Base-by-base conservation (phyloP, 2,113 vertebrate genomes). In the human region DNA sequence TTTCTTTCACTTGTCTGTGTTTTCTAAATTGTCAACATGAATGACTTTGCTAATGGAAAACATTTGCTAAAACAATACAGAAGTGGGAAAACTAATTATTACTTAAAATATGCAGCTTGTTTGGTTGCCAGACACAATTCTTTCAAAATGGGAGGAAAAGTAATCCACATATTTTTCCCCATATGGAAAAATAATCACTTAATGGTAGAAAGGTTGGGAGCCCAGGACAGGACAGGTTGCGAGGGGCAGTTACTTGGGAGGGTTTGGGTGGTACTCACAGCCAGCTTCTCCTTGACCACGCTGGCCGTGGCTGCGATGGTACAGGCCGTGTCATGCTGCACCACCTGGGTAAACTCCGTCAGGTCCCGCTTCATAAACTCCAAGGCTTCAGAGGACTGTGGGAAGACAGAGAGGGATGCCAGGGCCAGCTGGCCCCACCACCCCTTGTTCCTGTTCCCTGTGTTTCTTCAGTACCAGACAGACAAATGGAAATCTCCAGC, bases 261-360 rank as follows among this genome's bases (percentile, higher is more conserved):
- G 32, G 66, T 13, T 12, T 17, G 80, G 83, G 70, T 1, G 3
- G 4, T 94, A 99, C 99, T 99, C 99, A 99, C 99, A 52, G 99
- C 99, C 97, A 99, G 98, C 97, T 99, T 99, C 98, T 99, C 99
- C 98, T 99, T 99, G 98, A 99, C 99, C 90, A 99, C 99, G 0
- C 99, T 99, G 96, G 99, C 99, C 0, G 99, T 99, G 32, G 99
- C 99, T 2, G 99, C 99, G 3, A 99, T 99, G 4, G 99, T 99
- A 97, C 99, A 99, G n/a, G 99, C 98, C 0, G 99, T 99, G 98
- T 99, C 99, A 98, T 99, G 99, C 97, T 99, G 99, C 59, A 99
- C 99, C 57, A 99, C 99, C 68, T 99, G 99, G 2, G 99, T 99
- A 96, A 99, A 99, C 98, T 99, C 99, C 0, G 99, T 99, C 98